A percentile compares a stretch with the other conserved stretches of the same genome.
Evolutionary conservation across 2,888 invertebrate genomes (phyloP).

Genomic region (Drosophila quinaria): DNA sequence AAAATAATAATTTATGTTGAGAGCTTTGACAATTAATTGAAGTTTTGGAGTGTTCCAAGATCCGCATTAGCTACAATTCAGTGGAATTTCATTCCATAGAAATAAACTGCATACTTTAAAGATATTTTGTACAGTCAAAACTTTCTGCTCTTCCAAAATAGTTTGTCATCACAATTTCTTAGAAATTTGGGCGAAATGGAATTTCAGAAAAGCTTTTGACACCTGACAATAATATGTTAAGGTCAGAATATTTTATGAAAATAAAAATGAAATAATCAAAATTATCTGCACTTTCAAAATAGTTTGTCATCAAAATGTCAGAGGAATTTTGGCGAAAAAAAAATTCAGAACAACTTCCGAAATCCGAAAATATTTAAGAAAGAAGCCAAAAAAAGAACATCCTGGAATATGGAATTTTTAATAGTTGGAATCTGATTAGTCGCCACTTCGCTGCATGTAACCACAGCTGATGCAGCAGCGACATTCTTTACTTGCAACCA

Average conservation of each 20-base stretch:
- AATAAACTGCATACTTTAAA: too few relatives aligned
- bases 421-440: slow-evolving; percentile 13
- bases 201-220: background rate
- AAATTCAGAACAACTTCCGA: background rate
- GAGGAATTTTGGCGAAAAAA: background rate
- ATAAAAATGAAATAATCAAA: background rate
- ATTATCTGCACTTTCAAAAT: background rate
- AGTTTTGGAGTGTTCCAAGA: background rate
- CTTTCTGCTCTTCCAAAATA: background rate
- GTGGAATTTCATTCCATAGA: too few relatives aligned
- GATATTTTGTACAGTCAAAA: too few relatives aligned
- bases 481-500: slow-evolving; percentile 13
- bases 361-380: background rate
- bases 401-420: background rate
- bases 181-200: background rate
- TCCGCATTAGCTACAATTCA: too few relatives aligned
- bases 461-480: slow-evolving; percentile 33
- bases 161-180: background rate
- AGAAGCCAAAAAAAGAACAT: background rate
- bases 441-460: slow-evolving; percentile 12
- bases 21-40: background rate
- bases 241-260: too few relatives aligned
- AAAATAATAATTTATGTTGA: background rate
- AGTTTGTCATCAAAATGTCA: background rate
- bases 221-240: background rate